A percentile compares a stretch with the other conserved stretches of the same genome.
phyloP scores from a whole-genome alignment of 1,140 invertebrate species.

The Brachionus asplanchnoidis region DNA sequence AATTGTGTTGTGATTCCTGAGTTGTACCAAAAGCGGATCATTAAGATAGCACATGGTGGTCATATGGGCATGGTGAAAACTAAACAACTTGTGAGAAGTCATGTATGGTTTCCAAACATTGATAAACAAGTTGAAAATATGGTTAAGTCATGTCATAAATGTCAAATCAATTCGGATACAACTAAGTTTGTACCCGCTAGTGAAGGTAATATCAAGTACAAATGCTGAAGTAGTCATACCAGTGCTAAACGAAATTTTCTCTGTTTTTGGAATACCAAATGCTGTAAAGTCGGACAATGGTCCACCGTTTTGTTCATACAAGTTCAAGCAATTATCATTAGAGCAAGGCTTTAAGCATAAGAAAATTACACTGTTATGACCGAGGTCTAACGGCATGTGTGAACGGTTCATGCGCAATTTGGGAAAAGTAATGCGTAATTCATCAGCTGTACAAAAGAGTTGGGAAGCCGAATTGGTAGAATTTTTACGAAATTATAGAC shows the following conservation, averaged over 20 bases:
- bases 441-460: not conserved
- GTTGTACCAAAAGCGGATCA: constrained; percentile 33
- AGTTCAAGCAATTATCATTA: constrained; percentile 42
- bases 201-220: constrained; percentile 45
- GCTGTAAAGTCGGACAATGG: constrained; percentile 44
- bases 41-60: constrained; percentile 43
- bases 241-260: constrained; percentile 44
- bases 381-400: constrained; percentile 43
- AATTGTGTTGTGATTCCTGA: constrained; percentile 44
- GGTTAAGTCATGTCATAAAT: constrained; percentile 43
- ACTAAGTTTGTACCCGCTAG: constrained; percentile 45
- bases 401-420: constrained; percentile 42
- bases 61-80: not conserved
- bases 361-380: constrained; percentile 43
- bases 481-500: constrained; percentile 12
- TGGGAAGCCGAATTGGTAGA: not conserved
- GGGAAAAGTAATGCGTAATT: constrained; percentile 20
- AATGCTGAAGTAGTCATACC: constrained; percentile 41
- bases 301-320: constrained; percentile 42
- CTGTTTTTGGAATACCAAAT: constrained; percentile 43
- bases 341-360: constrained; percentile 42
- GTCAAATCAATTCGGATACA: constrained; percentile 44
- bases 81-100: constrained; percentile 43
- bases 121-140: constrained; percentile 43
- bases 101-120: constrained; percentile 44